These are phyloP conservation scores for Aeoliscus strigatus DNA, from an alignment of 2,797 vertebrate genomes.

Conservation along the genomic window DNA sequence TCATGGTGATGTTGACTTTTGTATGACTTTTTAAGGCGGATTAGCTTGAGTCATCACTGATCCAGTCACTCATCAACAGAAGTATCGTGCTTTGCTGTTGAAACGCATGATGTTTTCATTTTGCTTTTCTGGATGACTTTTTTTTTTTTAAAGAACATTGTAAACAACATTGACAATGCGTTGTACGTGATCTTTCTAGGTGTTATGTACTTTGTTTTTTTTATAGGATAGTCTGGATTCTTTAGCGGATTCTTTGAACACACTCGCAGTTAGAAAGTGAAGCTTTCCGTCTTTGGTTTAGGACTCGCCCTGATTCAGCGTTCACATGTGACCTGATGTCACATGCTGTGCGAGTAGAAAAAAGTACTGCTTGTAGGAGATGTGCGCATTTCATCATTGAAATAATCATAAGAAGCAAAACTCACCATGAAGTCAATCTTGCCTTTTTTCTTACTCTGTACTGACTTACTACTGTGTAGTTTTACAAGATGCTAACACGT, in stretches of 20 bases:
- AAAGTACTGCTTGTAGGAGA: slow-evolving; percentile 52
- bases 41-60: slow-evolving; percentile 38
- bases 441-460: slow-evolving; percentile 68
- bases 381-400: slow-evolving; percentile 54
- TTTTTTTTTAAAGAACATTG: slow-evolving; percentile 70
- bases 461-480: slow-evolving; percentile 84
- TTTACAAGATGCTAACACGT: slow-evolving; percentile 60
- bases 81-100: slow-evolving; percentile 40
- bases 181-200: slow-evolving; percentile 63
- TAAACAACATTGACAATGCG: slow-evolving; percentile 64
- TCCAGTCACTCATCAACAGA: slow-evolving; percentile 43
- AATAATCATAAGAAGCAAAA: slow-evolving; percentile 57
- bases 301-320: slow-evolving; percentile 22
- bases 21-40: slow-evolving; percentile 53
- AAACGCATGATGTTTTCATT: slow-evolving; percentile 48
- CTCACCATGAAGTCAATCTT: slow-evolving; percentile 53
- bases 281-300: slow-evolving; percentile 19
- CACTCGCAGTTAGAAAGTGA: slow-evolving; percentile 39
- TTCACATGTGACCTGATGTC: slow-evolving; percentile 52
- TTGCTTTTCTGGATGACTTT: slow-evolving; percentile 49
- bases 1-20: slow-evolving; percentile 83
- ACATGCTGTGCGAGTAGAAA: slow-evolving; percentile 40
- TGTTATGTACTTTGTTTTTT: slow-evolving; percentile 64
- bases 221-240: slow-evolving; percentile 51
- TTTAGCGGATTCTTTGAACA: slow-evolving; percentile 55